Base-by-base conservation (phyloP, 1,140 invertebrate genomes). In the Mercenaria mercenaria region DNA sequence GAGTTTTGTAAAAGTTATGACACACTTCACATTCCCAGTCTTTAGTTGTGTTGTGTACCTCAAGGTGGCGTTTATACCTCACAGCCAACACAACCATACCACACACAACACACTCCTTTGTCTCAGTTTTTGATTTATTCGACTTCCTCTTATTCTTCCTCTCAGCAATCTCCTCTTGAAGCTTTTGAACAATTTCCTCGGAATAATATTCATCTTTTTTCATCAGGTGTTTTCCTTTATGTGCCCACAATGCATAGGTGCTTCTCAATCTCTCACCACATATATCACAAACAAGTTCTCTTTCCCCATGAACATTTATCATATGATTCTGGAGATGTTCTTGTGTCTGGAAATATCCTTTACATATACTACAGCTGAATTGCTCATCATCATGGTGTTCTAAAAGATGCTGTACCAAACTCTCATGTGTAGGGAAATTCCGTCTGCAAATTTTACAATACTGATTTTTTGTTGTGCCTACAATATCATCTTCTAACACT, bases 161-260 rank as follows among this genome's bases (percentile, higher is more conserved):
- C 23, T 69, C 59, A 29, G 43, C 23, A 11, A 79, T 79, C 59
- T 88, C 86, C 50, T 61, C 32, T 67, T 81, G 86, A 20, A 88
- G 47, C 32, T 69, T 59, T 39, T 88, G 29, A 67, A 80, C 86
- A 39, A 72, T 39, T 56, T 88, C 86, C 41, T 88, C 59, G 0
- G 72, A 79, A 72, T 88, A 81, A 74, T 88, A 88, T 29, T 81
- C 39, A 77, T 88, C 74, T 18, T 39, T 80, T 52, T 69, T 81
- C 41, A 64, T 50, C 34, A 88, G 37, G 43, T 88, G 86, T 29
- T 64, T 64, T 8, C 41, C 39, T 67, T 64, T 88, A 37, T 88
- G 86, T 15, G 74, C 50, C 43, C 77, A 52, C 20, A 80, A 50
- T 34, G 59, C 41, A 34, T 72, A 56, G 3, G 11, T n/a, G 15